Base-by-base conservation (phyloP, 2,113 vertebrate genomes). In the Boleophthalmus pectinirostris region DNA sequence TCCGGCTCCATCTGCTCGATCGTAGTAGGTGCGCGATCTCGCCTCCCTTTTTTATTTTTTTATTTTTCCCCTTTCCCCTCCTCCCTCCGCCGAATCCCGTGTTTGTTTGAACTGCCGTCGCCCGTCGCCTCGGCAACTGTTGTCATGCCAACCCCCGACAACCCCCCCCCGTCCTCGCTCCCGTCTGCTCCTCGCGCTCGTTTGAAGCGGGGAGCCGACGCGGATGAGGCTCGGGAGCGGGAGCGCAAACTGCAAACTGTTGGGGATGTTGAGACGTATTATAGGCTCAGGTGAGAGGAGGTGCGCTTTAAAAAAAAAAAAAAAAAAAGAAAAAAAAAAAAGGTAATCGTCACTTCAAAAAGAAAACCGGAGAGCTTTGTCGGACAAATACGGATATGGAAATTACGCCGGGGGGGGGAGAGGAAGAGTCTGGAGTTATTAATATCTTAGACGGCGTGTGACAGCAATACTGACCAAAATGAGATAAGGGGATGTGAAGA, bases 71-170 rank as follows among this genome's bases (percentile, higher is more conserved):
- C 23, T 73, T n/a, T n/a, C n/a, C n/a, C n/a, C n/a, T n/a, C n/a
- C n/a, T n/a, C n/a, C n/a, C n/a, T n/a, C n/a, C n/a, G 70, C 54
- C 69, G 84, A 87, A 85, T 90, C n/a, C 72, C 79, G 58, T 80
- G 69, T 92, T 92, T 92, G 90, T 92, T 91, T 92, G 82, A 91
- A 90, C 82, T 80, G 74, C 73, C 78, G 89, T 89, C n/a, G n/a
- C n/a, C n/a, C 82, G 90, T 90, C 82, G 85, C 85, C 90, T 54
- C 82, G 85, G 91, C 88, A 86, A 92, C 90, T 81, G 90, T 91
- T 91, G 90, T 87, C 90, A 90, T 90, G 89, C 84, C 90, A 89
- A 91, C n/a, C 88, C 66, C 70, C 73, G 65, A 67, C 68, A 74
- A 57, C 82, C 75, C n/a, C n/a, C n/a, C n/a, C n/a, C n/a, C n/a